phyloP scores from a whole-genome alignment of 37 sponge, comb jelly and placozoan species.

The Beroe forskalii region DNA sequence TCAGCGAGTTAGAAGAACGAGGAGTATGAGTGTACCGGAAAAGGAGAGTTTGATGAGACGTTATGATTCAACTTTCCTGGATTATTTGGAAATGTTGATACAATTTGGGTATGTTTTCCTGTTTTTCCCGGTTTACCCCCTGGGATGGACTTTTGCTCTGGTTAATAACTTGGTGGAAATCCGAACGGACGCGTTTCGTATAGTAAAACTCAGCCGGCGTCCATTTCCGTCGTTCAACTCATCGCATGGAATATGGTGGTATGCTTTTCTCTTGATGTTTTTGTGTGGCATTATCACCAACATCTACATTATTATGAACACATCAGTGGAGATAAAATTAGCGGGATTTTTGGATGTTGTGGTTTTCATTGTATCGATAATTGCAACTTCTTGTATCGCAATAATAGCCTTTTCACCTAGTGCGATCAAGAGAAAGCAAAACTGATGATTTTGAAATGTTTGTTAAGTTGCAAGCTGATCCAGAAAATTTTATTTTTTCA shows the following conservation, averaged over 20 bases:
- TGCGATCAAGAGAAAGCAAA: too few species aligned
- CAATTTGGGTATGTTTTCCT: conserved; percentile 16
- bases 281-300: not conserved
- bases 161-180: conserved; percentile 12
- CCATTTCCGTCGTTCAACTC: not conserved
- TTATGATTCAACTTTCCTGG: conserved; percentile 23
- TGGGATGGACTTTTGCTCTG: not conserved
- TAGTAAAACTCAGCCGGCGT: not conserved
- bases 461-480: too few species aligned
- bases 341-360: too few species aligned
- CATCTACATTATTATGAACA: not conserved
- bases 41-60: not conserved
- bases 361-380: too few species aligned
- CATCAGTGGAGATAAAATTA: too few species aligned
- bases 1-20: not conserved
- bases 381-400: too few species aligned
- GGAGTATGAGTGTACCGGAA: not conserved
- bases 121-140: conserved; percentile 17
- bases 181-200: conserved; percentile 5
- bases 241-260: not conserved
- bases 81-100: conserved; percentile 35
- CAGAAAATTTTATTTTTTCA: too few species aligned
- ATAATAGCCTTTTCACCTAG: too few species aligned
- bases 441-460: too few species aligned
- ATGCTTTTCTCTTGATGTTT: not conserved